phyloP scores from a whole-genome alignment of 1,140 invertebrate genomes.

The Lepidotrigona ventralis region DNA sequence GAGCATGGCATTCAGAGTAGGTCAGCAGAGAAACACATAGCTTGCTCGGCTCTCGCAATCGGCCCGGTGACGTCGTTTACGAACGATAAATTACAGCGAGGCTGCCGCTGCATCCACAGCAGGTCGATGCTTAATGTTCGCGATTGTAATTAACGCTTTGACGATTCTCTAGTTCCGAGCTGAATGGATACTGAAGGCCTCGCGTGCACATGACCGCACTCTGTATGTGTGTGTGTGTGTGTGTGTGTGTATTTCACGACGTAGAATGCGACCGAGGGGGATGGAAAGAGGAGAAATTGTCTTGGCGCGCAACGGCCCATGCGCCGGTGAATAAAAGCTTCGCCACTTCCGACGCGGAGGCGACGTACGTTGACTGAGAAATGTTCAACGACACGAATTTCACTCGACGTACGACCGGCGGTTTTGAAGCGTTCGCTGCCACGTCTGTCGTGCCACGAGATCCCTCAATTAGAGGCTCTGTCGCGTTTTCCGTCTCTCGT shows the following conservation, averaged over 20 bases:
- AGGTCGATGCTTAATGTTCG: constrained; percentile 34
- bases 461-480: background rate
- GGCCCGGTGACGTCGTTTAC: constrained; percentile 19
- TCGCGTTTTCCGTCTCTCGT: background rate
- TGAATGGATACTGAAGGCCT: constrained; percentile 16
- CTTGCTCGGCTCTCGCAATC: constrained; percentile 28
- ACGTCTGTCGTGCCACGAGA: background rate
- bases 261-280: background rate
- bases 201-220: constrained; percentile 6
- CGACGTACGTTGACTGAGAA: background rate
- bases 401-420: background rate
- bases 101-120: background rate
- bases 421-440: background rate
- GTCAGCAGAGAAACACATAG: background rate
- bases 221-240: too few relatives aligned
- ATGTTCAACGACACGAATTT: constrained; percentile 7
- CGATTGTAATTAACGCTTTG: constrained; percentile 48
- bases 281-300: background rate
- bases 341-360: too few relatives aligned
- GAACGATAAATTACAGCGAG: constrained; percentile 32
- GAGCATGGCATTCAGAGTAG: background rate
- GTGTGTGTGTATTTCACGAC: background rate
- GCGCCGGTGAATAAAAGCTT: background rate
- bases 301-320: background rate
- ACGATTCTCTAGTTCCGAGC: constrained; percentile 6